phyloP scores from a whole-genome alignment of 2,888 invertebrate genomes.

The Himalopsyche anomala region DNA sequence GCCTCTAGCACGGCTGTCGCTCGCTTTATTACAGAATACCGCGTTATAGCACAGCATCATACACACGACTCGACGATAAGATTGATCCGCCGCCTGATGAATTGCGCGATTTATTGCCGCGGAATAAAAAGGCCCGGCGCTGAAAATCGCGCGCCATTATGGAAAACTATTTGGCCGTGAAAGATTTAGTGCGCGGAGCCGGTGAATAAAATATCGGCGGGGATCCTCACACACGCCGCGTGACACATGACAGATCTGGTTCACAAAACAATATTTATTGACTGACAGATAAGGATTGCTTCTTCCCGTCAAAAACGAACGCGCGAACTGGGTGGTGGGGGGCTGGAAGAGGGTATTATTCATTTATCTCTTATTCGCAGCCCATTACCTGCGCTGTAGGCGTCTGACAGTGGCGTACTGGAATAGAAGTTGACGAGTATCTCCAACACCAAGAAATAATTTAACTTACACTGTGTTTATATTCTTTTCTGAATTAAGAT shows the following conservation, averaged over 20 bases:
- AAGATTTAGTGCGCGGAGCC: conserved; percentile 64
- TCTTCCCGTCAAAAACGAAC: conserved; percentile 47
- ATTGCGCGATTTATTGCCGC: conserved; percentile 52
- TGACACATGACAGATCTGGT: conserved; percentile 65
- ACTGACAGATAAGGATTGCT: conserved; percentile 64
- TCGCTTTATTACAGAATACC: neutral
- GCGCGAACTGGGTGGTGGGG: conserved; percentile 57
- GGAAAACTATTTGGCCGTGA: conserved; percentile 66
- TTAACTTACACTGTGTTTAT: no score
- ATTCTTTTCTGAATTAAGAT: no score
- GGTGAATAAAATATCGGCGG: conserved; percentile 55
- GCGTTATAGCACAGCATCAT: neutral
- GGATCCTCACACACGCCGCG: neutral
- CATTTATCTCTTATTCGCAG: conserved; percentile 66
- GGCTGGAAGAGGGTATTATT: conserved; percentile 56
- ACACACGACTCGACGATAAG: conserved; percentile 10
- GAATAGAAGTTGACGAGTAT: neutral
- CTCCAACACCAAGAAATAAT: no score
- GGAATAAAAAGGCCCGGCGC: conserved; percentile 29
- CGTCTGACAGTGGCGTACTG: conserved; percentile 10
- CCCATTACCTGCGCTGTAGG: conserved; percentile 64
- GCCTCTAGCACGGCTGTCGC: neutral
- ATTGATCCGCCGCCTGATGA: conserved; percentile 49
- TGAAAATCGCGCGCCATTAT: conserved; percentile 59
- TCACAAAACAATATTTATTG: conserved; percentile 66